phyloP scores from a whole-genome alignment of 2,113 vertebrate species.

The Psophia crepitans region DNA sequence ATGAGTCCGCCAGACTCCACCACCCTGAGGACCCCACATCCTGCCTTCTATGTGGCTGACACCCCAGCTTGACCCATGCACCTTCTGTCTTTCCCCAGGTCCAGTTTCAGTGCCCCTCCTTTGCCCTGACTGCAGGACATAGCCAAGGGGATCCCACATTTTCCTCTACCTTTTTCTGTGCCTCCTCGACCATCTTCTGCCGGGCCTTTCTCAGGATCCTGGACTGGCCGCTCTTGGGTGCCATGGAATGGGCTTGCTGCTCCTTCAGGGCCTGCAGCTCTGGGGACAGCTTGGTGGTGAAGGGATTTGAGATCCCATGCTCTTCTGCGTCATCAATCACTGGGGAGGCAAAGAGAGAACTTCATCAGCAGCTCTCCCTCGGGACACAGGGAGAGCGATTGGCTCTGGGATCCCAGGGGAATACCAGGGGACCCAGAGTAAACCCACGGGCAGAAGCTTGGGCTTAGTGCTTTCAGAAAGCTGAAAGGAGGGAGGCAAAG shows the following conservation, averaged over 20 bases:
- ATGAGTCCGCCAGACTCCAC: neutral
- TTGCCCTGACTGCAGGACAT: neutral
- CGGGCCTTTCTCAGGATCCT: constrained; percentile 78
- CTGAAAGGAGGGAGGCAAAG: neutral
- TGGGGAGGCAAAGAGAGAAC: constrained; percentile 25
- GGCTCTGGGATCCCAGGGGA: neutral
- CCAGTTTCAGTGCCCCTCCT: neutral
- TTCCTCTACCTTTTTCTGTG: constrained; percentile 68
- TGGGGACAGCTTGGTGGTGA: constrained; percentile 82
- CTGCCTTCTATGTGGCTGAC: neutral
- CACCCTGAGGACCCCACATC: neutral
- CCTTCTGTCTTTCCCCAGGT: neutral
- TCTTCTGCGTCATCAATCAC: constrained; percentile 77
- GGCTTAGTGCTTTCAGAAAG: neutral
- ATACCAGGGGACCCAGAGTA: neutral
- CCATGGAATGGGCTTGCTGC: constrained; percentile 77
- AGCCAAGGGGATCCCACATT: neutral
- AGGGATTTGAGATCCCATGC: constrained; percentile 77
- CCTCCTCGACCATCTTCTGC: constrained; percentile 72
- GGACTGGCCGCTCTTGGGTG: constrained; percentile 69
- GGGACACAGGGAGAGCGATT: neutral
- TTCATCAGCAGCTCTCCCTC: neutral
- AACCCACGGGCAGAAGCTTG: neutral
- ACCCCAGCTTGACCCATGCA: neutral
- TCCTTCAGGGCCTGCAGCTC: constrained; percentile 84